phyloP scores from a whole-genome alignment of 2,888 invertebrate genomes.

The Octonoba sinensis region DNA sequence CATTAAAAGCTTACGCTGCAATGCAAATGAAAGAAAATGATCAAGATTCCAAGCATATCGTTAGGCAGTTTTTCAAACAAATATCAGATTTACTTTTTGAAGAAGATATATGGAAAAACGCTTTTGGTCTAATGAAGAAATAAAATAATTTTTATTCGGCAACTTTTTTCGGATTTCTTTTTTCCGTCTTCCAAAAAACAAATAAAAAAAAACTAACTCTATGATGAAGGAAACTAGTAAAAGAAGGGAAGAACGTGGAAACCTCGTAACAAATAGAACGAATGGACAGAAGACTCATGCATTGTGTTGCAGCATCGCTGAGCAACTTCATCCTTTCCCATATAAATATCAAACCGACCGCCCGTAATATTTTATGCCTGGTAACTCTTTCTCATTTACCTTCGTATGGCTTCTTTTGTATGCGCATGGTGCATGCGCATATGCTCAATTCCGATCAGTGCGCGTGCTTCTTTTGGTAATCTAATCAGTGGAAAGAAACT shows the following conservation, averaged over 20 bases:
- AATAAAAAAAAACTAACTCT: slow-evolving; percentile 18
- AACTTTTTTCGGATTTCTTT: no score
- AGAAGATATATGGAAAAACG: no score
- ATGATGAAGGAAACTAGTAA: slow-evolving; percentile 10
- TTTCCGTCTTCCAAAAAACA: background rate
- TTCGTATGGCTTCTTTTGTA: slow-evolving; percentile 33
- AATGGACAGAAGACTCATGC: slow-evolving; percentile 13
- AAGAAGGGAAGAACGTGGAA: no score
- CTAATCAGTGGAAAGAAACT: slow-evolving; percentile 42
- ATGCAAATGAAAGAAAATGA: no score
- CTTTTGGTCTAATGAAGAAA: no score
- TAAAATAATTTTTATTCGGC: no score
- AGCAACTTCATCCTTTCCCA: slow-evolving; percentile 59
- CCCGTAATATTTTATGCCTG: slow-evolving; percentile 57
- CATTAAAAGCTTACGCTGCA: no score
- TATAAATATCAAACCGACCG: slow-evolving; percentile 50
- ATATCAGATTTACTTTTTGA: no score
- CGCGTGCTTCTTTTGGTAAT: slow-evolving; percentile 53
- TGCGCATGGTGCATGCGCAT: slow-evolving; percentile 7
- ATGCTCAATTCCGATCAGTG: background rate
- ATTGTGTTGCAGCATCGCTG: slow-evolving; percentile 30
- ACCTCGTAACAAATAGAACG: background rate
- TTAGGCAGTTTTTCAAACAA: no score
- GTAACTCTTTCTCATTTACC: slow-evolving; percentile 54
- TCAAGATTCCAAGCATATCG: no score